Evolutionary conservation across 2,888 invertebrate genomes (phyloP).

Genomic region (Megamerina dolium): DNA sequence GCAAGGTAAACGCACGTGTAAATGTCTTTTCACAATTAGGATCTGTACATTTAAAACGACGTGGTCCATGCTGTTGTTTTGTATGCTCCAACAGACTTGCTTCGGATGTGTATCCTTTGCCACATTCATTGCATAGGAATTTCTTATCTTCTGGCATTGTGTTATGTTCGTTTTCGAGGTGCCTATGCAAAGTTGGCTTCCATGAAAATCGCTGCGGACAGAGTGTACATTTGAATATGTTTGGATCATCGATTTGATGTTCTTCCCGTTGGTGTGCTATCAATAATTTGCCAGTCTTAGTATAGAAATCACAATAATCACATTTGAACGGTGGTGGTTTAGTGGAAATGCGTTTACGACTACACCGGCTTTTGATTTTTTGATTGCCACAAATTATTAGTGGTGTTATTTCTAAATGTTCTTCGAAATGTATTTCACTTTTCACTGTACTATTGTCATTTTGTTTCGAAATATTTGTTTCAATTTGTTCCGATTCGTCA

Average conservation of each 20-base stretch:
- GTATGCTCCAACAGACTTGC: conserved; percentile 11
- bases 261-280: conserved; percentile 9
- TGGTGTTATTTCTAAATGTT: too few relatives aligned
- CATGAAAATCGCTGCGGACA: conserved; percentile 14
- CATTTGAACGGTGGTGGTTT: conserved; percentile 6
- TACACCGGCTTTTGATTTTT: background rate
- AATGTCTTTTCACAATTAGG: conserved; percentile 14
- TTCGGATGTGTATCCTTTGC: conserved; percentile 10
- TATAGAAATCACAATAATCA: conserved; percentile 12
- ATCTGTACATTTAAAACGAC: conserved; percentile 14
- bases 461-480: too few relatives aligned
- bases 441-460: too few relatives aligned
- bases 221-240: conserved; percentile 11
- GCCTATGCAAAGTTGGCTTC: conserved; percentile 14
- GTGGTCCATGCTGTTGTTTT: conserved; percentile 11
- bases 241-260: conserved; percentile 14
- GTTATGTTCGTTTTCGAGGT: conserved; percentile 13
- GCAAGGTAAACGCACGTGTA: conserved; percentile 13
- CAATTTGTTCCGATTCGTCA: too few relatives aligned
- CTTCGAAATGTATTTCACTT: too few relatives aligned
- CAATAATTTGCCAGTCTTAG: conserved; percentile 9
- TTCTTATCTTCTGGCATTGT: conserved; percentile 13
- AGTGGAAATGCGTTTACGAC: background rate
- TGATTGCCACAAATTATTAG: too few relatives aligned
- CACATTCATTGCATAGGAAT: conserved; percentile 15